These are phyloP conservation scores for Bombus waltoni DNA, from an alignment of 1,140 invertebrate species.

Conservation along the genomic window DNA sequence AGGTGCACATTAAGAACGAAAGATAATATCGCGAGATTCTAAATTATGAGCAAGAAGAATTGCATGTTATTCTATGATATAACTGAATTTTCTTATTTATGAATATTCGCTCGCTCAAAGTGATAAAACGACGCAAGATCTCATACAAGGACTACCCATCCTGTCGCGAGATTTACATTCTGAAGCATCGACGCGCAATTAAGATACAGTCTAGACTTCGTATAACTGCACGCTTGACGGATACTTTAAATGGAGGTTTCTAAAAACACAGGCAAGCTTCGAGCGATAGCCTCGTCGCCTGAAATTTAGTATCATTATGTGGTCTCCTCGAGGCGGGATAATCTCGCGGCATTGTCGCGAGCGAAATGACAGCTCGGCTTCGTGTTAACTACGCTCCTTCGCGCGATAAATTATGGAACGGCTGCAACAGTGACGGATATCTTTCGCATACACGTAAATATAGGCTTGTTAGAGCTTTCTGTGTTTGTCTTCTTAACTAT, in stretches of 20 bases:
- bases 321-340: slow-evolving; percentile 35
- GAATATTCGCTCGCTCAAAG: not conserved
- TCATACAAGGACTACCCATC: too few relatives aligned
- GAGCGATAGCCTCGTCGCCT: slow-evolving; percentile 17
- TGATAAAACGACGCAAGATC: not conserved
- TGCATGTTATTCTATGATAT: not conserved
- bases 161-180: slow-evolving; percentile 36
- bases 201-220: not conserved
- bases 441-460: slow-evolving; percentile 5
- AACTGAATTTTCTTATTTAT: not conserved
- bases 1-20: not conserved
- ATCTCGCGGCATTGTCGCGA: slow-evolving; percentile 22
- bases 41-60: not conserved
- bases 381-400: not conserved
- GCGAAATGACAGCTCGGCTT: not conserved
- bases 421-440: slow-evolving; percentile 1
- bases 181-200: slow-evolving; percentile 30
- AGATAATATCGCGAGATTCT: too few relatives aligned
- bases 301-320: slow-evolving; percentile 63
- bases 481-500: slow-evolving; percentile 12
- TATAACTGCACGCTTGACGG: not conserved
- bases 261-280: slow-evolving; percentile 37
- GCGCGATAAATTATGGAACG: slow-evolving; percentile 39
- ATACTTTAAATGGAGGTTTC: slow-evolving; percentile 47
- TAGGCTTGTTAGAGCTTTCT: not conserved